A percentile compares a stretch with the other conserved stretches of the same genome.
Conservation (phyloP, 2,888 invertebrate genomes). For the Hermaeophaga mercurialis region DNA sequence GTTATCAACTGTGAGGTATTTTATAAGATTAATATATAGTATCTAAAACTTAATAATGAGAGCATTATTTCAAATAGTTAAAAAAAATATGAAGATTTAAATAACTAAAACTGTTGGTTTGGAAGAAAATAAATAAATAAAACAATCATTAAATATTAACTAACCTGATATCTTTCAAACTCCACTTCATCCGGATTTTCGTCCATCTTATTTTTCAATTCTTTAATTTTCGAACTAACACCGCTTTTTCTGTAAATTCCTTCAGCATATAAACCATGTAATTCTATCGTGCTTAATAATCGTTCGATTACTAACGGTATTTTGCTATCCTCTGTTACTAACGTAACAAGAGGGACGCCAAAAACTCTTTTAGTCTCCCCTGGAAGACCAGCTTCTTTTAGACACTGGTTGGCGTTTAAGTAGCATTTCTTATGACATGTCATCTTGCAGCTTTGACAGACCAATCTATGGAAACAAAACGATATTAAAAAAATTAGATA, state of each 20-base stretch:
- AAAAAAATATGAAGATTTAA: too few relatives aligned
- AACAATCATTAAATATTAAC: too few relatives aligned
- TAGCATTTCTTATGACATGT: constrained; percentile 96
- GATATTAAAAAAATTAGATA: background rate
- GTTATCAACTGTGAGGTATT: too few relatives aligned
- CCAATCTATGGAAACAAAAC: constrained; percentile 45
- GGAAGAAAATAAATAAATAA: too few relatives aligned
- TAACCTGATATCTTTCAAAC: constrained; percentile 79
- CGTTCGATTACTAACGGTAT: constrained; percentile 89
- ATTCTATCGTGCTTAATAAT: constrained; percentile 87
- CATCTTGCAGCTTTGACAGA: constrained; percentile 80
- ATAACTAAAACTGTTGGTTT: too few relatives aligned
- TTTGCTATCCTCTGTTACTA: constrained; percentile 76
- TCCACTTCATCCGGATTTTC: constrained; percentile 74
- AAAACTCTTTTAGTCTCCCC: constrained; percentile 72
- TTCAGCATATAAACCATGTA: constrained; percentile 89
- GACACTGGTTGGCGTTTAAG: constrained; percentile 68
- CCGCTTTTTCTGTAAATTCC: constrained; percentile 94
- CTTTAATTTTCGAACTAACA: constrained; percentile 81
- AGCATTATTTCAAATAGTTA: too few relatives aligned
- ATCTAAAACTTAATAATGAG: too few relatives aligned
- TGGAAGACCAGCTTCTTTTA: constrained; percentile 58
- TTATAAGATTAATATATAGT: too few relatives aligned
- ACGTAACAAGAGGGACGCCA: constrained; percentile 76
- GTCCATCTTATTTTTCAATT: constrained; percentile 76